Percentiles rank a stretch among this genome's conserved stretches.
These are phyloP conservation scores for Pseudococcus viburni DNA, from an alignment of 2,888 invertebrate genomes.

Conservation along the genomic window DNA sequence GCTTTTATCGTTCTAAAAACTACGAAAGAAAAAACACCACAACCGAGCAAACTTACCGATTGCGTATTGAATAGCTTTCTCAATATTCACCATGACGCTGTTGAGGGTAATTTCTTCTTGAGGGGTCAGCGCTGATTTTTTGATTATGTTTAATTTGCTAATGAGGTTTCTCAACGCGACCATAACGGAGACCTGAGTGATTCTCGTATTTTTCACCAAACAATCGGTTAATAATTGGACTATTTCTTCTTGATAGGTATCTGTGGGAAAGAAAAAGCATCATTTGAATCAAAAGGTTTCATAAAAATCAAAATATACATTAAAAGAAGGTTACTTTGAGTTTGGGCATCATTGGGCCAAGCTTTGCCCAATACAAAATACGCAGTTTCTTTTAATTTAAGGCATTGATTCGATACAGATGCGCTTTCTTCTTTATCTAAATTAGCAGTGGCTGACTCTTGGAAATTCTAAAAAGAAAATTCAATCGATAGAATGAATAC, in stretches of 20 bases:
- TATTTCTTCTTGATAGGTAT: constrained; percentile 60
- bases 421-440: constrained; percentile 55
- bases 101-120: constrained; percentile 54
- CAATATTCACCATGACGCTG: constrained; percentile 55
- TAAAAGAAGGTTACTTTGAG: constrained; percentile 43
- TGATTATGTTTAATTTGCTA: constrained; percentile 58
- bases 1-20: not conserved
- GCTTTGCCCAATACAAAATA: constrained; percentile 58
- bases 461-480: not conserved
- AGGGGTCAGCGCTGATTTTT: constrained; percentile 1
- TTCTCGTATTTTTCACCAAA: constrained; percentile 58
- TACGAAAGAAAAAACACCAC: not conserved
- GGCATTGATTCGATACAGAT: constrained; percentile 51
- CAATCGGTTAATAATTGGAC: constrained; percentile 57
- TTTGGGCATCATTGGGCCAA: constrained; percentile 58
- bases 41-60: constrained; percentile 45
- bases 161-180: constrained; percentile 59
- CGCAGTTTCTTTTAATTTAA: constrained; percentile 62
- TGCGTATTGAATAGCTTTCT: constrained; percentile 52
- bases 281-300: not conserved
- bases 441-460: constrained; percentile 29
- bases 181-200: constrained; percentile 63
- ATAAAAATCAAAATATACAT: not conserved
- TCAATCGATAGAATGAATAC: not conserved
- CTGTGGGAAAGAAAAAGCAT: not conserved